phyloP scores from a whole-genome alignment of 2,797 vertebrate genomes.

The Corythornis leucogaster region DNA sequence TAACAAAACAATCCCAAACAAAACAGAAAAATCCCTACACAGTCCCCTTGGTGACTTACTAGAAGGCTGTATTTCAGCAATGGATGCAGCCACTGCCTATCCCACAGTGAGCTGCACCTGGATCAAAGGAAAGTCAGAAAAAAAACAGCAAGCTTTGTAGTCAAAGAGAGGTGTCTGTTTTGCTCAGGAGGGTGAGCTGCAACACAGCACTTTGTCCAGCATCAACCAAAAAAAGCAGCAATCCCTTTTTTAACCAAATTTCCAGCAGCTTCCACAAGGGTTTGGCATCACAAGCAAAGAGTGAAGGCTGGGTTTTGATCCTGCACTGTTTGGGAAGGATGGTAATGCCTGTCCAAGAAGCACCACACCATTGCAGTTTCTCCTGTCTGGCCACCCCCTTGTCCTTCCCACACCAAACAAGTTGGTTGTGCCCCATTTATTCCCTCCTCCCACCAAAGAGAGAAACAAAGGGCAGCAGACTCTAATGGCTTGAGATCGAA shows the following conservation, averaged over 20 bases:
- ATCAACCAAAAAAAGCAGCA: not conserved
- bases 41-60: not conserved
- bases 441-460: not conserved
- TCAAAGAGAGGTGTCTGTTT: accelerated
- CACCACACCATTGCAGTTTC: not conserved
- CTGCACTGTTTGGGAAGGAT: not conserved
- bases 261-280: not conserved
- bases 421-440: not conserved
- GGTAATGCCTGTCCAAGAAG: not conserved
- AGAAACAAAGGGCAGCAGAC: conserved; percentile 26
- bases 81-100: not conserved
- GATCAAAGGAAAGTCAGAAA: not conserved
- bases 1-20: not conserved
- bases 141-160: accelerated
- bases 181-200: not conserved
- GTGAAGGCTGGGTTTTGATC: not conserved
- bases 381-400: not conserved
- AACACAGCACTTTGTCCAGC: accelerated
- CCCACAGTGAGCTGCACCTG: not conserved
- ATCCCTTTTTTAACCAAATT: not conserved
- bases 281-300: not conserved
- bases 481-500: not conserved
- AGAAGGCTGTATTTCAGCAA: not conserved
- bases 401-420: not conserved
- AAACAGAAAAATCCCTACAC: not conserved